Base-by-base conservation (phyloP, 1,140 invertebrate genomes). In the Leptoteleia sp. region DNA sequence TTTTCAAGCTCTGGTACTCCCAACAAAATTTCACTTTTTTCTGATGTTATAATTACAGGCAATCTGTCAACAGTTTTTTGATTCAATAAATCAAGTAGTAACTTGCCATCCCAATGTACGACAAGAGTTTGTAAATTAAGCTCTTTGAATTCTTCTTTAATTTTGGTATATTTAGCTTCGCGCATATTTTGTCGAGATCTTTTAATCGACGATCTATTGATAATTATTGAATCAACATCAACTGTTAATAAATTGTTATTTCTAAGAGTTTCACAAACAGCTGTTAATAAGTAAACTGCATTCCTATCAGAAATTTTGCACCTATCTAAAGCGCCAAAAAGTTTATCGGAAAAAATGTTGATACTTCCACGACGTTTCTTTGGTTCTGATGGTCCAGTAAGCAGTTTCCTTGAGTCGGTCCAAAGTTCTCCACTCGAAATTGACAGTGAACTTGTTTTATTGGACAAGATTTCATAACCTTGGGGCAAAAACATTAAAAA, bases 61-160 rank as follows among this genome's bases (percentile, higher is more conserved):
- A 67, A 55, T 40, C 62, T 55, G 17, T 67, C 62, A 19, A 67
- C 62, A 33, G 13, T 54, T 54, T 54, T 65, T 3, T 0, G n/a
- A 65, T 38, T 48, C 13, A 48, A 35, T 27, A 57, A 48, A 57
- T 68, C 43, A 19, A 17, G 22, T 38, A 68, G 22, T 3, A 68
- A 37, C 33, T 68, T 57, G 5, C 52, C 52, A 17, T 68, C 43
- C 31, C 31, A 57, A 29, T 68, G 64, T n/a, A 68, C 8, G 0
- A 57, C 42, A 19, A 57, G 1, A 12, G 40, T 22, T 3, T 27
- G 1, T n/a, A 31, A 48, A 16, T 57, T 57, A 25, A 68, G 40
- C 9, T 68, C 29, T 8, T 5, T 17, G 8, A 68, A 68, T 31
- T 68, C 33, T 33, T 57, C 0, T 38, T n/a, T 57, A 13, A 68